Conservation (phyloP, 2,797 vertebrate genomes). For the Acanthurus tractus region DNA sequence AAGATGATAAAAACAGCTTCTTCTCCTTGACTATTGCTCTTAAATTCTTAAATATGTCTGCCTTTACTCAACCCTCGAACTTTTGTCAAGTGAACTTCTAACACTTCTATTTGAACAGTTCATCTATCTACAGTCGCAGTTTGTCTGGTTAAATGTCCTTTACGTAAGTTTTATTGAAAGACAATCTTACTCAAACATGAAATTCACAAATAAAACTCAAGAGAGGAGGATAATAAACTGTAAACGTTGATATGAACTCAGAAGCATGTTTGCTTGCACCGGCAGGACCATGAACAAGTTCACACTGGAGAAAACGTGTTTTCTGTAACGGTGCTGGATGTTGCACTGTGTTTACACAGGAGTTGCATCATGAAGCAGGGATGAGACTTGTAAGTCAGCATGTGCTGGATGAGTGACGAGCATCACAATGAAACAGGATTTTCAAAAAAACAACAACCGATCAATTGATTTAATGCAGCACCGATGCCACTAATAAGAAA, state of each 20-base stretch:
- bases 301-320: neutral
- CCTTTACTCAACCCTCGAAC: neutral
- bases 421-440: neutral
- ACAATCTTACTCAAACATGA: neutral
- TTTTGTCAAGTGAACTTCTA: neutral
- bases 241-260: neutral
- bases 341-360: constrained; percentile 42
- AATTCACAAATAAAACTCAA: neutral
- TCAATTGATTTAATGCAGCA: neutral
- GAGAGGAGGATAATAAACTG: constrained; percentile 22
- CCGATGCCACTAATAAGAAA: neutral
- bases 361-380: constrained; percentile 42
- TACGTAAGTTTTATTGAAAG: neutral
- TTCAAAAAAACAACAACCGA: neutral
- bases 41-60: neutral
- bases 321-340: constrained; percentile 4
- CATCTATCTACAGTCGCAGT: neutral
- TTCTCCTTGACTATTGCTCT: no score
- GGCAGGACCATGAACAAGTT: constrained; percentile 5
- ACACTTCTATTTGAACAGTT: neutral
- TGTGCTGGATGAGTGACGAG: neutral
- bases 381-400: neutral
- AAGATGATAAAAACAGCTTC: neutral
- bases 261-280: constrained; percentile 29
- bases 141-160: neutral